Evolutionary conservation across 2,888 invertebrate species (phyloP), one percentile per base, ranked within the genome.

Genomic region (Lamellibrachia columna): DNA sequence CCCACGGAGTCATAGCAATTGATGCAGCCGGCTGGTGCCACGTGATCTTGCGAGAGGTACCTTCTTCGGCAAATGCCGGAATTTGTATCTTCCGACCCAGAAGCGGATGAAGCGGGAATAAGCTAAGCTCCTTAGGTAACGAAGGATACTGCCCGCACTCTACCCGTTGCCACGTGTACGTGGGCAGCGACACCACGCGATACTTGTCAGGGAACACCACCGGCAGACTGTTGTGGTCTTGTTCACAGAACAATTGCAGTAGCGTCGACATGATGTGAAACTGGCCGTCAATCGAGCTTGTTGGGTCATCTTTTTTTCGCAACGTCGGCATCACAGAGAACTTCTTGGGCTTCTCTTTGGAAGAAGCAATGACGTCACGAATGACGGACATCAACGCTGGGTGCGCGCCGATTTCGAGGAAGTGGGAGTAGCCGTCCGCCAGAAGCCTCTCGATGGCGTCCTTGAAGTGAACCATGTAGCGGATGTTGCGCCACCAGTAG

Each of bases 401-500:
- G n/a, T 75, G 75, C n/a, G 75, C 75, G 75, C 75, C 75, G 75
- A 75, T 75, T n/a, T 75, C 75, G 75, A 75, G 75, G 22, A 75
- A 75, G 75, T 75, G 75, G 6, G 75, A 75, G 22, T 75, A 75
- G n/a, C 75, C 75, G 75, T 75, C 75, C 15, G 75, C 22, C 22
- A 75, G 15, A 6, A 75, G 75, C 22, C 75, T 11, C 75, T 75
- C 75, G 75, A 75, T 22, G 75, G 75, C 75, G 15, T 75, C 75
- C 75, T 75, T 75, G 75, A 75, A 75, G 22, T 75, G 75, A 6
- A 75, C 75, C 75, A 75, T 75, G 75, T 75, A 75, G 3, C 75
- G 75, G 75, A 75, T 75, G 75, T 75, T 75, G 22, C 75, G 75
- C 75, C 75, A 75, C 75, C 75, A 75, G 75, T 75, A 75, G 75